These are phyloP conservation scores for Lagocephalus sceleratus DNA, from an alignment of 2,797 vertebrate species.

Conservation along the genomic window DNA sequence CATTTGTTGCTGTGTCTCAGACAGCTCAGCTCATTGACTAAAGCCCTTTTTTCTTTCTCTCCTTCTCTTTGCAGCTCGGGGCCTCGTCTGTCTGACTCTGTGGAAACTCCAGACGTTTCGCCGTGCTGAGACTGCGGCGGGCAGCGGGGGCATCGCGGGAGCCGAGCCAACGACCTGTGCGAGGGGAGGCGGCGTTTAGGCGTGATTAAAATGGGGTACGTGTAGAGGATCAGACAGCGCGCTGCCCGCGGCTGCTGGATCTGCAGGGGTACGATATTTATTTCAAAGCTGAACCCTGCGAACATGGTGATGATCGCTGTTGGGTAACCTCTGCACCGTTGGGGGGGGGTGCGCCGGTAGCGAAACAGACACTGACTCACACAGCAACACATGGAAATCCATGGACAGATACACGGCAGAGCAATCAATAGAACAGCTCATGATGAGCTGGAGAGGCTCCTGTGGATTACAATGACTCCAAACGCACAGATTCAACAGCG, in stretches of 20 bases:
- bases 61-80: slow-evolving; percentile 36
- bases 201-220: slow-evolving; percentile 71
- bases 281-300: slow-evolving; percentile 46
- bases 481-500: too few species aligned
- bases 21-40: slow-evolving; percentile 35
- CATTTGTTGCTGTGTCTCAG: slow-evolving; percentile 30
- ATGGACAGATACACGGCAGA: background rate
- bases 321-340: slow-evolving; percentile 34
- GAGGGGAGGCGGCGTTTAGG: slow-evolving; percentile 28
- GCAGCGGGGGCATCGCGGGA: slow-evolving; percentile 35
- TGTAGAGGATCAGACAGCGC: slow-evolving; percentile 37
- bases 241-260: slow-evolving; percentile 40
- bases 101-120: slow-evolving; percentile 29
- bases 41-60: slow-evolving; percentile 5
- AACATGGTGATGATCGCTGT: slow-evolving; percentile 30
- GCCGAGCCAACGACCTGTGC: slow-evolving; percentile 52
- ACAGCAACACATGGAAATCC: background rate
- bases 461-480: background rate
- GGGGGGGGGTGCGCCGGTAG: slow-evolving; percentile 20
- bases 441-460: background rate
- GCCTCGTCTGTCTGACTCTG: slow-evolving; percentile 39
- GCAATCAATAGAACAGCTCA: background rate
- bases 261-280: slow-evolving; percentile 12
- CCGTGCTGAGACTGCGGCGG: slow-evolving; percentile 22
- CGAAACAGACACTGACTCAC: slow-evolving; percentile 24